Percentiles rank a stretch among this genome's conserved stretches.
These are phyloP conservation scores for Hydrotaea diabolus DNA, from an alignment of 2,888 invertebrate genomes.

Conservation along the genomic window DNA sequence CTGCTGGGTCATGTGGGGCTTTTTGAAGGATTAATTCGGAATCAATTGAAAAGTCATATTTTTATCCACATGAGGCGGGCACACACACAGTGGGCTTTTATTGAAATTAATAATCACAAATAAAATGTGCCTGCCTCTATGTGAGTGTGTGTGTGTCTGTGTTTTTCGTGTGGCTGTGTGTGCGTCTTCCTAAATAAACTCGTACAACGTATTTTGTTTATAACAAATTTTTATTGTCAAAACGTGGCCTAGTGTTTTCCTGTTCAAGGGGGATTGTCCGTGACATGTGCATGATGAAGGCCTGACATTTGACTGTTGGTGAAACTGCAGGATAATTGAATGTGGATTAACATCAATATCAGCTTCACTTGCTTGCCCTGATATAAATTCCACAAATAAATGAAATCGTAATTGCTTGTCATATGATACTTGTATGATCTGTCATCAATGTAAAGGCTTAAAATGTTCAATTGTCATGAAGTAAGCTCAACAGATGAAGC, in stretches of 20 bases:
- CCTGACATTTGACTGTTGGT: not conserved
- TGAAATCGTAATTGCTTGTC: too few species aligned
- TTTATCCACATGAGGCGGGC: not conserved
- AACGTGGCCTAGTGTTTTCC: not conserved
- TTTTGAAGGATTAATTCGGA: conserved; percentile 32
- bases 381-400: too few species aligned
- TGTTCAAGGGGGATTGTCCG: not conserved
- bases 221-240: not conserved
- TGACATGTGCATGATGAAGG: conserved; percentile 7
- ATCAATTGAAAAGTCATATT: conserved; percentile 38
- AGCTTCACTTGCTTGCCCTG: too few species aligned
- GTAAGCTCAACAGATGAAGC: too few species aligned
- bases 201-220: not conserved
- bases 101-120: conserved; percentile 40
- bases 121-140: not conserved
- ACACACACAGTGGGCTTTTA: conserved; percentile 9
- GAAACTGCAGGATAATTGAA: not conserved
- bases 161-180: too few species aligned
- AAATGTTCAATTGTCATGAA: too few species aligned
- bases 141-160: not conserved
- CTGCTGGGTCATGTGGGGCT: conserved; percentile 2
- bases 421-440: too few species aligned
- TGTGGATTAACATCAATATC: not conserved
- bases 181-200: not conserved
- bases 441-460: too few species aligned